Base-by-base conservation (phyloP, 2,797 vertebrate genomes). In the Danio tinwini region DNA sequence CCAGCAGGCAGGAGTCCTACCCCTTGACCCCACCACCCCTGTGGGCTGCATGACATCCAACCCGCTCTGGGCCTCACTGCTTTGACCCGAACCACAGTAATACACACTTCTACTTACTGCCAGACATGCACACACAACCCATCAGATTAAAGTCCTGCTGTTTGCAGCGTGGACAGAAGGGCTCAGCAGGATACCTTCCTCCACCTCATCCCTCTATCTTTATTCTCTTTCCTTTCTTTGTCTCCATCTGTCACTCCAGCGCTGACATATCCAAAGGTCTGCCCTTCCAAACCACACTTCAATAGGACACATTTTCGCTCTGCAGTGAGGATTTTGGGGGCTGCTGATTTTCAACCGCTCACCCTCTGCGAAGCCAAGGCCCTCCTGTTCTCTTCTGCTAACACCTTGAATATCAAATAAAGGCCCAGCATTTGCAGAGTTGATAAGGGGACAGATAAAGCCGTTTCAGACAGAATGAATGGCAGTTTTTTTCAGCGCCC, bases 1-100 rank as follows among this genome's bases (percentile, higher is more conserved):
- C 85, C 87, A 90, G 87, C 87, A 88, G 85, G 87, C 85, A 84
- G 84, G 77, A 80, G 19, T 82, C 87, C 79, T 84, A 88, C 88
- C 88, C 88, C 61, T 70, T 87, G 85, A 88, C 88, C 90, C 81
- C 82, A 86, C 81, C 89, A 90, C 87, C 91, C 87, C 87, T 87
- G 87, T 73, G 42, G 78, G 83, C 84, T 83, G 79, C 83, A 82
- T 89, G 87, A 89, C 84, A 92, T 89, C 88, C 87, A 82, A 73
- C n/a, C 53, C 63, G 19, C 65, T 58, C 49, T 53, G 59, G 39
- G 77, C 67, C 78, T 52, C 69, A 89, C 86, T 87, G 88, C 88
- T 87, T 87, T 81, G 73, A 76, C 80, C 63, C 68, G 37, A 68
- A 62, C 19, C 9, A 52, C 39, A 76, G 45, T 70, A 81, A 55